Evolutionary conservation across 1,140 invertebrate species (phyloP).

Genomic region (Zophobas morio): DNA sequence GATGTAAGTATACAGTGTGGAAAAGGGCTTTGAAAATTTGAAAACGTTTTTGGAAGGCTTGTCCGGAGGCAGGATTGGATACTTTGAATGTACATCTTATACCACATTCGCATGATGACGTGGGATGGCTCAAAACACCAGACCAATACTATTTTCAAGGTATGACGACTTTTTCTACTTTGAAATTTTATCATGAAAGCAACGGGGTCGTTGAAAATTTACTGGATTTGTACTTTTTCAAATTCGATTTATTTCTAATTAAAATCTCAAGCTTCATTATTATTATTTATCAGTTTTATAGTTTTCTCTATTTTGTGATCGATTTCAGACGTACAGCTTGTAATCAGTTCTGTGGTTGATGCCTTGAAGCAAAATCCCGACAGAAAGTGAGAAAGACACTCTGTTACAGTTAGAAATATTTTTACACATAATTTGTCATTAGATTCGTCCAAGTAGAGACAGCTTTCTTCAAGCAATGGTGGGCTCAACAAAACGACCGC

Average conservation of each 20-base stretch:
- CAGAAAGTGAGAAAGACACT: slow-evolving; percentile 69
- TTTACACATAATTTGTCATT: neutral
- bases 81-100: slow-evolving; percentile 80
- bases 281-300: no score
- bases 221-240: no score
- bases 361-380: slow-evolving; percentile 80
- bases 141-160: slow-evolving; percentile 86
- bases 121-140: slow-evolving; percentile 89
- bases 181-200: no score
- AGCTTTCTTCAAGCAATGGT: slow-evolving; percentile 76
- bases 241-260: no score
- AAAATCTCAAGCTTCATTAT: no score
- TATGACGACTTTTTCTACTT: slow-evolving; percentile 50
- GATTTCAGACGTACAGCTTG: slow-evolving; percentile 82
- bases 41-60: slow-evolving; percentile 64
- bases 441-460: slow-evolving; percentile 61
- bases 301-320: neutral
- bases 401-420: no score
- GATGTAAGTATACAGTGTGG: slow-evolving; percentile 12
- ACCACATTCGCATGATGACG: slow-evolving; percentile 82
- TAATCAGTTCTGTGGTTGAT: slow-evolving; percentile 70
- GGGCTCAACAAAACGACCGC: slow-evolving; percentile 72
- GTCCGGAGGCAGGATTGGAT: slow-evolving; percentile 67
- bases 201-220: no score
- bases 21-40: neutral